Base-by-base conservation (phyloP, 2,113 vertebrate genomes). In the Anser cygnoides region DNA sequence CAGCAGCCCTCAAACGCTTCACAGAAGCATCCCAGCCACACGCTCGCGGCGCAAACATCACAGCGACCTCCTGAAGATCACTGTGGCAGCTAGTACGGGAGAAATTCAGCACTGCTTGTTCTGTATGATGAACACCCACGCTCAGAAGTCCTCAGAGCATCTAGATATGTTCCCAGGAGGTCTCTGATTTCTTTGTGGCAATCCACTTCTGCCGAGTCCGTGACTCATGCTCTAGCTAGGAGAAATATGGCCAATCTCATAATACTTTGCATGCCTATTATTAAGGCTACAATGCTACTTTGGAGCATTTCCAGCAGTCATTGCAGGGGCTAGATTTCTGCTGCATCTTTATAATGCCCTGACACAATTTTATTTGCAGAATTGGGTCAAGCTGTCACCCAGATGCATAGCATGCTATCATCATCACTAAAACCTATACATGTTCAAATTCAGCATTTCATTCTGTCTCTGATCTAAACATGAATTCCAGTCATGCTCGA, bases 401-500 rank as follows among this genome's bases (percentile, higher is more conserved):
- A 63, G 39, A 52, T 1, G 8, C 10, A 15, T 3, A n/a, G n/a
- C 1, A 0, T 23, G 70, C 26, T 74, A 79, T 28, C 78, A 39
- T 3, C 52, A 44, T 22, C 79, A 57, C 33, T 1, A 67, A 93
- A 87, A 26, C 50, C 9, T 29, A 44, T 23, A 50, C 54, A 33
- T 1, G 1, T 62, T 68, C 81, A 17, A 78, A 77, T 13, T 4
- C 67, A 87, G 67, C 4, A 0, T 76, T 79, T 84, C 59, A 43
- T 39, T 89, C 63, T 10, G 2, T n/a, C 74, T 76, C 63, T 90
- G 77, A 68, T 75, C 73, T 87, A 89, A 93, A 89, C 67, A 92
- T 3, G 2, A 92, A 96, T 97, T 93, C 92, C 95, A 91, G 63
- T 93, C 93, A 71, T 89, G 78, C 81, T 89, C 84, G 5, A 82